phyloP scores from a whole-genome alignment of 2,113 vertebrate species.

The Gallinago paraguaiae region DNA sequence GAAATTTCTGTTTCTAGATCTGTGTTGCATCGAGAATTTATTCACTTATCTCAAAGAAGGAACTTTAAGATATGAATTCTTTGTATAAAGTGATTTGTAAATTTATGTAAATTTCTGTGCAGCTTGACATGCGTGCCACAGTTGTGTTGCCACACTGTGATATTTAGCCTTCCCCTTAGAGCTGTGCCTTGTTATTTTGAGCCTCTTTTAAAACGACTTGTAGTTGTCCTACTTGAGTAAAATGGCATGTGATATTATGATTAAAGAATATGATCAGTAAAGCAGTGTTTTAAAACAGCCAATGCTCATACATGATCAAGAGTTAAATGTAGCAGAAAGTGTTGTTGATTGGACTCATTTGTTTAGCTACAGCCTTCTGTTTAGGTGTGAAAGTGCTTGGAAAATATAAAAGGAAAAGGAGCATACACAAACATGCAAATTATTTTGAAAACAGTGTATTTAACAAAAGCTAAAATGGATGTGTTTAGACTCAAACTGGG shows the following conservation, averaged over 20 bases:
- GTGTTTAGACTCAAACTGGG: neutral
- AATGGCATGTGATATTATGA: neutral
- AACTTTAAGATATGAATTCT: neutral
- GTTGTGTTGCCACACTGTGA: neutral
- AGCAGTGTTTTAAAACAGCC: neutral
- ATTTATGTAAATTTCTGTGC: neutral
- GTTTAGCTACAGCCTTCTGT: neutral
- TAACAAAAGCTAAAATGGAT: neutral
- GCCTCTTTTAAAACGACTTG: neutral
- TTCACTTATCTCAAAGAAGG: neutral
- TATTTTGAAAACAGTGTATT: neutral
- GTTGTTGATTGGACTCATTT: neutral
- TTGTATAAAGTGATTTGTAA: neutral
- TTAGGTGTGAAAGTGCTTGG: neutral
- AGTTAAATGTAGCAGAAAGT: neutral
- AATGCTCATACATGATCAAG: neutral
- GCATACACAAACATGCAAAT: neutral
- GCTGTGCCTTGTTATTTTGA: neutral
- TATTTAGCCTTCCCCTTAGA: neutral
- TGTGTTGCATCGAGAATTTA: neutral
- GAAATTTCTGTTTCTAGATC: neutral
- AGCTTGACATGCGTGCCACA: neutral
- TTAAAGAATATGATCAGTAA: neutral
- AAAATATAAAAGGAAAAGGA: neutral
- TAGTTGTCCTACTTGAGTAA: neutral